These are phyloP conservation scores for Danionella dracula DNA, from an alignment of 2,797 vertebrate genomes.

Conservation along the genomic window DNA sequence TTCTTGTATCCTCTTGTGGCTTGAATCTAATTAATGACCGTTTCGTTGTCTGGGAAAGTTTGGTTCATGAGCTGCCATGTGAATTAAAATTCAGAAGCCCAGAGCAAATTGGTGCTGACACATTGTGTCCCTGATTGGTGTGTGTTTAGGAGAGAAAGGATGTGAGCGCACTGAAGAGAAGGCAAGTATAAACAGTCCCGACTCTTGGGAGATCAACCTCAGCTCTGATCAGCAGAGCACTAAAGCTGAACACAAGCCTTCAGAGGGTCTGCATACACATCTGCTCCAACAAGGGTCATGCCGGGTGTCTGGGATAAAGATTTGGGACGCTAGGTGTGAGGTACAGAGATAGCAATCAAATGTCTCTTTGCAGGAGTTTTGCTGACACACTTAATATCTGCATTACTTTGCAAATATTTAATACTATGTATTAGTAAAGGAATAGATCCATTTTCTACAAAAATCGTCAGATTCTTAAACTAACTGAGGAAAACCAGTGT, in stretches of 20 bases:
- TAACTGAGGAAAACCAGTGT: no score
- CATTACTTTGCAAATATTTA: background rate
- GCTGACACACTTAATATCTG: background rate
- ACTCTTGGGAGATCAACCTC: slow-evolving; percentile 1
- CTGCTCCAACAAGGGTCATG: background rate
- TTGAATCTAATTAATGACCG: no score
- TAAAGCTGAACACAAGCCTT: slow-evolving; percentile 22
- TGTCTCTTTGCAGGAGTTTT: background rate
- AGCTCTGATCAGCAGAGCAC: slow-evolving; percentile 19
- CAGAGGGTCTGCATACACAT: background rate
- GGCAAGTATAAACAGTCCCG: slow-evolving; percentile 57
- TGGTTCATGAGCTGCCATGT: slow-evolving; percentile 53
- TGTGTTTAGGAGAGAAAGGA: slow-evolving; percentile 51
- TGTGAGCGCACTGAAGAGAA: slow-evolving; percentile 59
- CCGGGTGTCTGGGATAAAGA: background rate
- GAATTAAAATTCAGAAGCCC: slow-evolving; percentile 56
- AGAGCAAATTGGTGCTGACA: slow-evolving; percentile 52
- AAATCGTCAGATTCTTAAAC: no score
- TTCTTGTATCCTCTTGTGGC: background rate
- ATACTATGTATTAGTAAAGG: no score
- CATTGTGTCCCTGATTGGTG: slow-evolving; percentile 44
- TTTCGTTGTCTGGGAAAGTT: background rate
- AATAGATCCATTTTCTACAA: no score
- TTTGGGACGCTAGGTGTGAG: background rate
- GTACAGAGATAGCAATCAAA: background rate